Evolutionary conservation across 2,888 invertebrate genomes (phyloP).

Genomic region (Erebia palarica): DNA sequence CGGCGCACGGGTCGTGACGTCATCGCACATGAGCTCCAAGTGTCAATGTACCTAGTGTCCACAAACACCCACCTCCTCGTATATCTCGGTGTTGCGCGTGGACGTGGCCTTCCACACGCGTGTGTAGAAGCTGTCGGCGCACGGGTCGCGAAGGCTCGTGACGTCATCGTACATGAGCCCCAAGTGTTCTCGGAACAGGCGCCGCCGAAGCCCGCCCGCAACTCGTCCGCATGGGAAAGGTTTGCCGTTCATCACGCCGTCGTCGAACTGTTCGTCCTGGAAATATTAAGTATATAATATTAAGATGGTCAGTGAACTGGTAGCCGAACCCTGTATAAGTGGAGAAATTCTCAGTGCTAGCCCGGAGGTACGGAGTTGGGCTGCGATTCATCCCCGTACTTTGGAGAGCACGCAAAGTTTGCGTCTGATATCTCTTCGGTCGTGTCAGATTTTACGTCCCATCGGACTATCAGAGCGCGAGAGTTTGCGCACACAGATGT

Average conservation of each 20-base stretch:
- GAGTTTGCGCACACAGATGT: too few relatives aligned
- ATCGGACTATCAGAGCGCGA: too few relatives aligned
- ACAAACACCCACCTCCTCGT: slow-evolving; percentile 84
- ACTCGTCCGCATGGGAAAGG: slow-evolving; percentile 92
- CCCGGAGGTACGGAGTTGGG: too few relatives aligned
- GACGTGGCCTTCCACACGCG: slow-evolving; percentile 93
- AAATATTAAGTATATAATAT: too few relatives aligned
- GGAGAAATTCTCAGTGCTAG: too few relatives aligned
- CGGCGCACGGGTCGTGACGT: slow-evolving; percentile 88
- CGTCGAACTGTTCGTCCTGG: slow-evolving; percentile 90
- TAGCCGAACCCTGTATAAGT: too few relatives aligned
- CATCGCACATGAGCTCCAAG: slow-evolving; percentile 85
- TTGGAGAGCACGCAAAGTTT: too few relatives aligned
- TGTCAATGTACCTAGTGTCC: slow-evolving; percentile 71
- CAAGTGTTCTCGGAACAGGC: slow-evolving; percentile 95
- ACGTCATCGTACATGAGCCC: slow-evolving; percentile 83
- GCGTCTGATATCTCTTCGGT: too few relatives aligned
- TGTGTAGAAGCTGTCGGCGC: slow-evolving; percentile 91
- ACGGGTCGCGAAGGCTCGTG: slow-evolving; percentile 89
- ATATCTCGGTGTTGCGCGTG: slow-evolving; percentile 91
- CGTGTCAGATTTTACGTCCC: too few relatives aligned
- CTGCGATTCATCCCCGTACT: too few relatives aligned
- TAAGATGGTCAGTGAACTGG: too few relatives aligned
- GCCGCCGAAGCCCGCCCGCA: slow-evolving; percentile 91
- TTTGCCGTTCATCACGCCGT: slow-evolving; percentile 91